Evolutionary conservation across 2,888 invertebrate species (phyloP).

Genomic region (Rotaria socialis): DNA sequence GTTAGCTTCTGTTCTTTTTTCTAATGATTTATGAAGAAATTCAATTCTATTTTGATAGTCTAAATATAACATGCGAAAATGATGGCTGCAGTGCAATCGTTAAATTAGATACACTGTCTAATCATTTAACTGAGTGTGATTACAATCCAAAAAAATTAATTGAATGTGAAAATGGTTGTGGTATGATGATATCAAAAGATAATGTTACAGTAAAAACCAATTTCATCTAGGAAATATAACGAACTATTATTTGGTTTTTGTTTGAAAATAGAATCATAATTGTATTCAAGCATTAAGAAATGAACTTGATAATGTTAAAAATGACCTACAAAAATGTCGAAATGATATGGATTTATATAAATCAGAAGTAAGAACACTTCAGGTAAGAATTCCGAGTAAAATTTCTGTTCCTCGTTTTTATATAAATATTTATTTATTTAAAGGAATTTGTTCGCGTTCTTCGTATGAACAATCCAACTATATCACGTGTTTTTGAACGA

Average conservation of each 20-base stretch:
- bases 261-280: constrained; percentile 71
- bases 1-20: not conserved
- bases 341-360: constrained; percentile 82
- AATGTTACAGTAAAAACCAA: constrained; percentile 69
- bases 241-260: too few relatives aligned
- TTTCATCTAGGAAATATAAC: too few relatives aligned
- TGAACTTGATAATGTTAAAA: constrained; percentile 76
- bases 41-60: constrained; percentile 61
- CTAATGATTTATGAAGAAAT: not conserved
- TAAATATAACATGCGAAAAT: constrained; percentile 86
- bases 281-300: constrained; percentile 78
- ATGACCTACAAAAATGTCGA: constrained; percentile 78
- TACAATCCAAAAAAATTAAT: constrained; percentile 88
- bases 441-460: constrained; percentile 87
- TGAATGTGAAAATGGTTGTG: constrained; percentile 87
- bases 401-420: not conserved
- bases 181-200: constrained; percentile 87
- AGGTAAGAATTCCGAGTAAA: constrained; percentile 64
- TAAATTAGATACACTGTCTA: constrained; percentile 76
- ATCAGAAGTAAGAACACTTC: constrained; percentile 77
- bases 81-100: constrained; percentile 78
- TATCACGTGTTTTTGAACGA: constrained; percentile 84
- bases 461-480: constrained; percentile 82
- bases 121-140: constrained; percentile 84
- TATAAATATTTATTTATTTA: constrained; percentile 48